phyloP scores from a whole-genome alignment of 1,140 invertebrate genomes.

The Atopsyche davidsoni region DNA sequence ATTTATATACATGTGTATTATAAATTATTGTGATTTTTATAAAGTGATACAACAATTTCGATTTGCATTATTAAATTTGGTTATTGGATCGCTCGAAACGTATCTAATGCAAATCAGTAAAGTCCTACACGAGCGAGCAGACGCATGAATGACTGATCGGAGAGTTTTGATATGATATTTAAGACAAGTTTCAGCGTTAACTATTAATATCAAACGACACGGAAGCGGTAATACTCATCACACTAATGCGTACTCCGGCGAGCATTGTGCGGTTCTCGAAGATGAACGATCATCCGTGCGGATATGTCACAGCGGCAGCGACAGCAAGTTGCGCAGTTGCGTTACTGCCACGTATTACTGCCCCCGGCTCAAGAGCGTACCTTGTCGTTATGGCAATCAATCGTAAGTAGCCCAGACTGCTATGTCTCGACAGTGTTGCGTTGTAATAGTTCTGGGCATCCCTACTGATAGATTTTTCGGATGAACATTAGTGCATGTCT shows the following conservation, averaged over 20 bases:
- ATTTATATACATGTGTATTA: too few species aligned
- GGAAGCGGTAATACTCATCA: slow-evolving; percentile 20
- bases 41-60: too few species aligned
- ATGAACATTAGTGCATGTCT: slow-evolving; percentile 25
- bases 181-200: slow-evolving; percentile 18
- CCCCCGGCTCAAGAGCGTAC: slow-evolving; percentile 15
- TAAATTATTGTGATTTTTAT: too few species aligned
- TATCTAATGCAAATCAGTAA: too few species aligned
- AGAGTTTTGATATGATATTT: slow-evolving; percentile 11
- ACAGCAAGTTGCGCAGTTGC: slow-evolving; percentile 10
- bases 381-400: slow-evolving; percentile 19
- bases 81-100: too few species aligned
- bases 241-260: slow-evolving; percentile 3
- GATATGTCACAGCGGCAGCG: slow-evolving; percentile 10
- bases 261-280: slow-evolving; percentile 6
- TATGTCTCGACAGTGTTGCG: slow-evolving; percentile 29
- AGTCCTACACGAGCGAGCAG: too few species aligned
- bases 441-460: slow-evolving; percentile 26
- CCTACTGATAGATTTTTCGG: slow-evolving; percentile 16
- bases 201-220: slow-evolving; percentile 6
- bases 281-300: slow-evolving; percentile 12
- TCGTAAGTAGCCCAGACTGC: slow-evolving; percentile 30
- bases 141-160: not conserved
- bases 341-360: slow-evolving; percentile 13
- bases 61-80: too few species aligned